These are phyloP conservation scores for Caenorhabditis panamensis DNA, from an alignment of 2,888 invertebrate genomes.

Conservation along the genomic window DNA sequence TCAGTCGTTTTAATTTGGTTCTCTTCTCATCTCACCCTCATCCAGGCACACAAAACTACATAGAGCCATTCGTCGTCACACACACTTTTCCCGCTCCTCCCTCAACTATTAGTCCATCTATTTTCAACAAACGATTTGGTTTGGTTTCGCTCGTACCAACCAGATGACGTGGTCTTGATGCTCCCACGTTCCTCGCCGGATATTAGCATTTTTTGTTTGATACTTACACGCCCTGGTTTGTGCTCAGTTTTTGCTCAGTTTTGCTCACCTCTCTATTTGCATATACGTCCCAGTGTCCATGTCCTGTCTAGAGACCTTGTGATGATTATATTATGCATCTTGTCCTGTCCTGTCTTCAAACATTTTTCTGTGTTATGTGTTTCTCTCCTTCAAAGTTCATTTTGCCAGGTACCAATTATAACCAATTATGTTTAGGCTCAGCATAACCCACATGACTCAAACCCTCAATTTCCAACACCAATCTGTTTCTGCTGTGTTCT, in stretches of 20 bases:
- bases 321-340: neutral
- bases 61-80: constrained; percentile 27
- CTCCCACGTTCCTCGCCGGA: constrained; percentile 33
- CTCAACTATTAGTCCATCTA: constrained; percentile 5
- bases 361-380: neutral
- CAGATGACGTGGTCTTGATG: constrained; percentile 43
- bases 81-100: constrained; percentile 5
- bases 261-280: constrained; percentile 11
- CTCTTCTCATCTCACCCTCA: neutral
- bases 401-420: constrained; percentile 11
- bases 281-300: neutral
- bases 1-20: constrained; percentile 22
- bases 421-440: too few species aligned
- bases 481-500: too few species aligned
- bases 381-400: neutral
- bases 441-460: too few species aligned
- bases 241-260: constrained; percentile 49
- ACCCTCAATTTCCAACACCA: too few species aligned
- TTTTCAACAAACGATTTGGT: constrained; percentile 31
- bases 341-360: neutral
- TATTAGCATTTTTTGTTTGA: constrained; percentile 32
- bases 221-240: too few species aligned
- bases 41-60: constrained; percentile 24
- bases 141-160: constrained; percentile 21
- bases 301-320: constrained; percentile 24